Percentiles rank a stretch among this genome's conserved stretches.
Conservation (phyloP, 2,797 vertebrate species). For the Lithobates pipiens region DNA sequence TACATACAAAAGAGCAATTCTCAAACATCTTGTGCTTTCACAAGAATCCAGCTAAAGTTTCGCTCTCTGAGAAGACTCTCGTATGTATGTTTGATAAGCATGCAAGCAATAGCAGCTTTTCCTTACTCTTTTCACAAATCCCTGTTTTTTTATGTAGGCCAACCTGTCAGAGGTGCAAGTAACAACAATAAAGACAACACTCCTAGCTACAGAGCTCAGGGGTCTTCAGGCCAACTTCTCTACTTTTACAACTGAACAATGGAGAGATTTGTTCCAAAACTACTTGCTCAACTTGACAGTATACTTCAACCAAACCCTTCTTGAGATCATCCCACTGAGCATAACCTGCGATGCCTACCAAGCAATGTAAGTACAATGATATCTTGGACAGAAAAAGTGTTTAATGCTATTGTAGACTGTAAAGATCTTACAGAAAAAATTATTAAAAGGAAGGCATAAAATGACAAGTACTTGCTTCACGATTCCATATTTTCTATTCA, state of each 20-base stretch:
- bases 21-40: too few relatives aligned
- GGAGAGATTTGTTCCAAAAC: not conserved
- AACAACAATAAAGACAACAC: not conserved
- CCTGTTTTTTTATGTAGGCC: not conserved
- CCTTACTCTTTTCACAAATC: too few relatives aligned
- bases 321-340: slow-evolving; percentile 8
- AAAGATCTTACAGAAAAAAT: too few relatives aligned
- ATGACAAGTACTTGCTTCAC: too few relatives aligned
- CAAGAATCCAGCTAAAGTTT: not conserved
- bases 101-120: too few relatives aligned
- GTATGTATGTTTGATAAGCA: too few relatives aligned
- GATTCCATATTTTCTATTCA: too few relatives aligned
- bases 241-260: not conserved
- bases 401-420: too few relatives aligned
- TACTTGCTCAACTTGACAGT: not conserved
- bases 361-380: slow-evolving; percentile 41
- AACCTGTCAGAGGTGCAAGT: not conserved
- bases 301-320: slow-evolving; percentile 3
- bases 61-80: not conserved
- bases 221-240: not conserved
- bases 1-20: too few relatives aligned
- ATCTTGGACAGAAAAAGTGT: too few relatives aligned
- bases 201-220: not conserved
- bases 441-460: too few relatives aligned
- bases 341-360: slow-evolving; percentile 31